Base-by-base conservation (phyloP, 2,113 vertebrate genomes). In the Lepus americanus region DNA sequence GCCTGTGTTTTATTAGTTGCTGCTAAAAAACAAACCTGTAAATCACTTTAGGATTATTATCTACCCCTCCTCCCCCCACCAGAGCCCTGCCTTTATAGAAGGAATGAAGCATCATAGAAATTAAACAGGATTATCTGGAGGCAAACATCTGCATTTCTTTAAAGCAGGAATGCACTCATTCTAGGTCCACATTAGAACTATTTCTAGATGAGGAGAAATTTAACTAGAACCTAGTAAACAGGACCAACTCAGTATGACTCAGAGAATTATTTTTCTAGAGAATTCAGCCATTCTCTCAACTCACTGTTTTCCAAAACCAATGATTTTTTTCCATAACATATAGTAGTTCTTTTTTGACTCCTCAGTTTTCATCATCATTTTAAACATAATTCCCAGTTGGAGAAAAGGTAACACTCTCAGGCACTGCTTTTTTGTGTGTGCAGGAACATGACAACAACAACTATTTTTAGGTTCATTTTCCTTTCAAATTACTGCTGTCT, bases 11-110 rank as follows among this genome's bases (percentile, higher is more conserved):
- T 96, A 96, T 92, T 93, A 91, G 78, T 83, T 94, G 61, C 53
- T 94, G n/a, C 53, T 95, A 78, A 83, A 97, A 87, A 97, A 92
- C 92, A 96, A 95, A 95, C 53, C 16, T 90, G 36, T 97, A 97
- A 97, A 91, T 97, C 93, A 96, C 44, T 16, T 36, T 13, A 53
- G 55, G 67, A 94, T 92, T 94, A 92, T 82, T 78, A 92, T 64
- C 36, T 67, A 29, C 55, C 25, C 63, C 36, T 9, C 3, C 20
- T 13, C 84, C 44, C 44, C 44, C 44, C 6, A 44, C 44, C 44
- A 44, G 6, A 44, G 44, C 6, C 44, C 44, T 44, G 44, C 92
- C 33, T 89, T 93, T 81, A 33, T 67, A 88, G 59, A 61, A 44
- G 49, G 20, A 92, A 69, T 67, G 33, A 86, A 95, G 29, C 22